Conservation (phyloP, 2,888 invertebrate genomes). For the Macrophya alboannulata region DNA sequence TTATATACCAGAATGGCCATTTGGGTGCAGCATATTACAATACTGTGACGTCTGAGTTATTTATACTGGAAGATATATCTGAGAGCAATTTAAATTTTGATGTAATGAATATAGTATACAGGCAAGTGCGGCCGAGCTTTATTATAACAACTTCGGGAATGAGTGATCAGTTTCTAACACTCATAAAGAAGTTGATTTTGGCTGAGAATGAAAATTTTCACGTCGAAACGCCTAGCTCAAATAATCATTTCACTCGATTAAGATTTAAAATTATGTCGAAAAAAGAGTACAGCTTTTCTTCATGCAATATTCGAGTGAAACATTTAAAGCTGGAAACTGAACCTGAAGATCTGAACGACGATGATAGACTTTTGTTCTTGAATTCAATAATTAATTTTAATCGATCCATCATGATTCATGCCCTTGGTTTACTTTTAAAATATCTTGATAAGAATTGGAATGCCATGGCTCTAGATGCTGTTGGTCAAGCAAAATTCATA, state of each 20-base stretch:
- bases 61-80: conserved; percentile 86
- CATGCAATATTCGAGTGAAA: conserved; percentile 82
- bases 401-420: conserved; percentile 85
- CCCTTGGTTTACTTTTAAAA: conserved; percentile 87
- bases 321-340: conserved; percentile 82
- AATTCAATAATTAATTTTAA: conserved; percentile 85
- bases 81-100: conserved; percentile 85
- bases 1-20: conserved; percentile 85
- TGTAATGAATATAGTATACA: conserved; percentile 83
- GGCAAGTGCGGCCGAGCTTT: conserved; percentile 84
- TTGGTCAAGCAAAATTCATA: conserved; percentile 81
- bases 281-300: conserved; percentile 84
- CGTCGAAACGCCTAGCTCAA: conserved; percentile 72
- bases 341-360: conserved; percentile 81
- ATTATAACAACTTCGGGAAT: conserved; percentile 82
- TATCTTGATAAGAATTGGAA: conserved; percentile 87
- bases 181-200: conserved; percentile 79
- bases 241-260: conserved; percentile 75
- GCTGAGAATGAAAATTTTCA: conserved; percentile 63
- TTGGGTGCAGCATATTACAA: conserved; percentile 90
- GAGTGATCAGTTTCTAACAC: conserved; percentile 81
- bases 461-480: conserved; percentile 80
- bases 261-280: conserved; percentile 83
- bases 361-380: conserved; percentile 83
- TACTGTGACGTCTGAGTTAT: conserved; percentile 85